phyloP scores from a whole-genome alignment of 2,888 invertebrate species.

The Agonum fuliginosum region DNA sequence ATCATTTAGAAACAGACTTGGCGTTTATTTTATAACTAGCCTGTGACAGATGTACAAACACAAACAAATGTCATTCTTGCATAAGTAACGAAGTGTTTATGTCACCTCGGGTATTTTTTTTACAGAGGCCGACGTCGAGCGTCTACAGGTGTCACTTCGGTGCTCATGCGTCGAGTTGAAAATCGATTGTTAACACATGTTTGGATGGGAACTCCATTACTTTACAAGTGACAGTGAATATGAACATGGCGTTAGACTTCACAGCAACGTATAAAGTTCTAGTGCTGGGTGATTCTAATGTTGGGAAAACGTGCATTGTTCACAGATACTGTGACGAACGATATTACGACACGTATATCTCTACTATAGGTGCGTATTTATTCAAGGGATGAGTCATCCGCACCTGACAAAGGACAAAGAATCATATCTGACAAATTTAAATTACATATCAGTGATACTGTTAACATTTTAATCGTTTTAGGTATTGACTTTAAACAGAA shows the following conservation, averaged over 20 bases:
- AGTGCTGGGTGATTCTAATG: conserved; percentile 91
- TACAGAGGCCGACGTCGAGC: conserved; percentile 24
- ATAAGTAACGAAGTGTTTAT: no score
- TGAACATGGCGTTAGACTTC: conserved; percentile 90
- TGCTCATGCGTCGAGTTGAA: conserved; percentile 58
- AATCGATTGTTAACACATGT: conserved; percentile 60
- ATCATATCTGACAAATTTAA: neutral
- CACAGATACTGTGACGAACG: conserved; percentile 93
- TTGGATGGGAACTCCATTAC: conserved; percentile 56
- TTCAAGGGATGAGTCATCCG: conserved; percentile 22
- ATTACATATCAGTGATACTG: no score
- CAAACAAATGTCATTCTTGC: no score
- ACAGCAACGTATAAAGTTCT: conserved; percentile 91
- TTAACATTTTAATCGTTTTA: conserved; percentile 74
- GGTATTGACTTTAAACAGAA: conserved; percentile 94
- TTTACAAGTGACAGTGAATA: conserved; percentile 68
- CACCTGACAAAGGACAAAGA: conserved; percentile 27
- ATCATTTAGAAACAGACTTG: no score
- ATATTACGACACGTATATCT: conserved; percentile 93
- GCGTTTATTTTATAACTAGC: no score
- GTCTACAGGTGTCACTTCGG: conserved; percentile 57
- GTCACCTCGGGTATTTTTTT: neutral
- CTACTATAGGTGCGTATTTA: conserved; percentile 86
- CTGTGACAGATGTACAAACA: no score
- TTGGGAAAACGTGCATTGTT: conserved; percentile 92